A percentile compares a stretch with the other conserved stretches of the same genome.
Evolutionary conservation across 1,140 invertebrate genomes (phyloP).

Genomic region (Riptortus pedestris): DNA sequence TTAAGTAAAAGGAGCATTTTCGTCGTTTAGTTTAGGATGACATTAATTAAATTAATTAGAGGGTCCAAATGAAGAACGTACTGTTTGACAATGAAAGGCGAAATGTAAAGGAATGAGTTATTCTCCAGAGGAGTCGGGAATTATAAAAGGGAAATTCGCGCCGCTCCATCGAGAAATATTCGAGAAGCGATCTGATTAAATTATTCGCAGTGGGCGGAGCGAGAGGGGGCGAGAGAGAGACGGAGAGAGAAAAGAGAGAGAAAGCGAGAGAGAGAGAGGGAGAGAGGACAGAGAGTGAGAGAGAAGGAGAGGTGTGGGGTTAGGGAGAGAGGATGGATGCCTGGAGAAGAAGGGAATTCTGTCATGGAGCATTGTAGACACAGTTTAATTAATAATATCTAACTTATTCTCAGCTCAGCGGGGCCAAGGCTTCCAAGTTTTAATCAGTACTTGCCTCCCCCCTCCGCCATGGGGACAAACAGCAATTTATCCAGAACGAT

Average conservation of each 20-base stretch:
- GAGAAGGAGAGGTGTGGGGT: neutral
- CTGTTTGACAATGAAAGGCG: neutral
- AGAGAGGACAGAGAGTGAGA: neutral
- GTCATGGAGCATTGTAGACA: constrained; percentile 12
- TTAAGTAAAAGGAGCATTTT: too few relatives aligned
- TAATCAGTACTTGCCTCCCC: neutral
- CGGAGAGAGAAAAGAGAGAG: neutral
- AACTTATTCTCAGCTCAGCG: constrained; percentile 14
- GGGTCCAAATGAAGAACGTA: neutral
- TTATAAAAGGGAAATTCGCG: too few relatives aligned
- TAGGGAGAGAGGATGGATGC: neutral
- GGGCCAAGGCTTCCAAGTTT: constrained; percentile 15
- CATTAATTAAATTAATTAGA: neutral
- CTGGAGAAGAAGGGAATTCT: neutral
- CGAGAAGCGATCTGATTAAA: too few relatives aligned
- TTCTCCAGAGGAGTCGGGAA: too few relatives aligned
- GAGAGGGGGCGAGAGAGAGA: neutral
- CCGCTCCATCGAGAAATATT: too few relatives aligned
- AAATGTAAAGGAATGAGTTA: neutral
- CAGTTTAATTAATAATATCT: constrained; percentile 18
- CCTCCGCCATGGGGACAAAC: neutral
- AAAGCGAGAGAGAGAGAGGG: neutral
- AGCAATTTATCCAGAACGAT: neutral
- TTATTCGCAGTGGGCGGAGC: too few relatives aligned
- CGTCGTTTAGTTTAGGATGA: too few relatives aligned